These are phyloP conservation scores for Melanocharis versteri DNA, from an alignment of 2,113 vertebrate species.

Conservation along the genomic window DNA sequence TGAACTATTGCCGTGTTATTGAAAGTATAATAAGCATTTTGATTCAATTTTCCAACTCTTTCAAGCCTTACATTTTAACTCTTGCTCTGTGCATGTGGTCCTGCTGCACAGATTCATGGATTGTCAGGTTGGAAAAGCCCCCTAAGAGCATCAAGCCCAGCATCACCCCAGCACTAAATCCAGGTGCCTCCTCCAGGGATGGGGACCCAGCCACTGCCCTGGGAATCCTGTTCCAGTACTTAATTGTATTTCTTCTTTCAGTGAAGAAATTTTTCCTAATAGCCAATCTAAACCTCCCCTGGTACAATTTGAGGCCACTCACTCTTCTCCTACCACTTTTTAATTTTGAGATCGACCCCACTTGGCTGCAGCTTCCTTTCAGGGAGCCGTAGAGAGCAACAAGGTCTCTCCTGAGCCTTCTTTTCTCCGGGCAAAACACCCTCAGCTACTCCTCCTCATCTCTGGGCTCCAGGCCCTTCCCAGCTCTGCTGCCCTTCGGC, in stretches of 20 bases:
- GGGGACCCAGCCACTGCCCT: background rate
- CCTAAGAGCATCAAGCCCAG: accelerated
- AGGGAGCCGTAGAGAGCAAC: background rate
- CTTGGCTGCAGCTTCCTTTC: accelerated
- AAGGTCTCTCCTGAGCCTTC: background rate
- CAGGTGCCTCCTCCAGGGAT: background rate
- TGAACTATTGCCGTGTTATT: background rate
- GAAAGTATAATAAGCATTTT: background rate
- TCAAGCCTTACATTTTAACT: background rate
- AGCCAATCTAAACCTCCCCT: background rate
- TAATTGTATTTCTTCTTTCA: background rate
- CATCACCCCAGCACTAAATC: background rate
- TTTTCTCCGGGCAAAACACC: background rate
- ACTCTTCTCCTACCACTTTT: background rate
- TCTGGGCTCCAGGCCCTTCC: background rate
- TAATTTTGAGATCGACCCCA: accelerated
- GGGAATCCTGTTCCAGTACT: background rate
- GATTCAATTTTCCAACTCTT: background rate
- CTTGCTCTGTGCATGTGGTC: background rate
- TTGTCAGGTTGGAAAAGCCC: background rate
- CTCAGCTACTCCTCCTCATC: background rate
- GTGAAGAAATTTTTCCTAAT: background rate
- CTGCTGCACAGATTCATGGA: background rate
- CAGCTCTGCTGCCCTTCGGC: background rate
- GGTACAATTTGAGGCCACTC: background rate